phyloP scores from a whole-genome alignment of 2,113 vertebrate species.

The Symphodus melops region DNA sequence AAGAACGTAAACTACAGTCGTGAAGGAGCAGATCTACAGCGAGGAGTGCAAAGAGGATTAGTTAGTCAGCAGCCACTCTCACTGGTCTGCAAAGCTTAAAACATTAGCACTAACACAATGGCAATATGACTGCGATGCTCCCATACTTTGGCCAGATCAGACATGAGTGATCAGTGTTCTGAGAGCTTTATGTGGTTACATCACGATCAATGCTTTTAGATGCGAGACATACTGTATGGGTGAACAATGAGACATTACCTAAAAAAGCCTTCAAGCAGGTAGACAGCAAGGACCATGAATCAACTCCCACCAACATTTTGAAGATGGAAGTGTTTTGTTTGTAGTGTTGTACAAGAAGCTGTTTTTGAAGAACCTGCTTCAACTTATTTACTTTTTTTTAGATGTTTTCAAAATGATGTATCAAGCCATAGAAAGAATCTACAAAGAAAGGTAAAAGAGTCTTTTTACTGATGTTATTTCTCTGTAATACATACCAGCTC shows the following conservation, averaged over 20 bases:
- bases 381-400: too few relatives aligned
- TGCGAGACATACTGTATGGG: not conserved
- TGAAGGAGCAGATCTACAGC: constrained; percentile 48
- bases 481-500: too few relatives aligned
- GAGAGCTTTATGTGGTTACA: not conserved
- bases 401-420: too few relatives aligned
- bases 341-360: too few relatives aligned
- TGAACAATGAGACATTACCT: constrained; percentile 8
- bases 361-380: too few relatives aligned
- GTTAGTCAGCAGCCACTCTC: constrained; percentile 75
- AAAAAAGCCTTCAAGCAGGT: constrained; percentile 2
- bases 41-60: constrained; percentile 82
- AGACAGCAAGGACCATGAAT: constrained; percentile 6
- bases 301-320: not conserved
- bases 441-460: too few relatives aligned
- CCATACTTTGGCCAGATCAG: constrained; percentile 12
- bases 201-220: not conserved
- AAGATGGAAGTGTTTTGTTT: too few relatives aligned
- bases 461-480: too few relatives aligned
- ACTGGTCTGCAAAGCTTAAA: constrained; percentile 37
- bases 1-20: constrained; percentile 56
- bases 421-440: too few relatives aligned
- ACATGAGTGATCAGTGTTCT: constrained; percentile 6
- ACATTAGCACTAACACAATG: constrained; percentile 22
- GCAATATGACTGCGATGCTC: not conserved